Evolutionary conservation across 2,888 invertebrate genomes (phyloP).

Genomic region (Clostera curtula): DNA sequence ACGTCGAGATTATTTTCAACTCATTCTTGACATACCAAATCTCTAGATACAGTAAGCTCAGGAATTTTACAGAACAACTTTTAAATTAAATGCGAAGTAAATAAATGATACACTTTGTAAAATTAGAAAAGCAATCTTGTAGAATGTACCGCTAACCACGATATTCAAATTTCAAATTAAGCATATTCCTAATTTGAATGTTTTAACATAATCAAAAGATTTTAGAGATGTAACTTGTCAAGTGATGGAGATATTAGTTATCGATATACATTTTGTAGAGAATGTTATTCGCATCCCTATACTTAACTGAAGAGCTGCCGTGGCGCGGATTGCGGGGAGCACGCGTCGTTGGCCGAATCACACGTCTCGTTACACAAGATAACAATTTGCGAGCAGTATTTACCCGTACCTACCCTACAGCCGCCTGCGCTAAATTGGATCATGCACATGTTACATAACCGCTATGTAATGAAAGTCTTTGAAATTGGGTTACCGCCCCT

Average conservation of each 20-base stretch:
- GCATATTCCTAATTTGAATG: too few species aligned
- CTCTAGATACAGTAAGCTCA: too few species aligned
- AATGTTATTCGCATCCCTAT: slow-evolving; percentile 40
- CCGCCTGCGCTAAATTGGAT: slow-evolving; percentile 63
- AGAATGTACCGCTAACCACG: too few species aligned
- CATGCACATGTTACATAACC: slow-evolving; percentile 26
- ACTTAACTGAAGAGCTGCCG: slow-evolving; percentile 55
- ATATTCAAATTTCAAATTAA: too few species aligned
- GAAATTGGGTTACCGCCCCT: slow-evolving; percentile 22
- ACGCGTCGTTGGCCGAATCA: slow-evolving; percentile 72
- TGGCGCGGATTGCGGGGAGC: slow-evolving; percentile 49
- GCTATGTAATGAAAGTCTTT: slow-evolving; percentile 20
- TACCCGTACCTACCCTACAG: slow-evolving; percentile 47
- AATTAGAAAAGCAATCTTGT: too few species aligned
- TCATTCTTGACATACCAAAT: slow-evolving; percentile 2
- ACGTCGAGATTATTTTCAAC: slow-evolving; percentile 16
- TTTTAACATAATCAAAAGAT: too few species aligned
- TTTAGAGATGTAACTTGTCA: too few species aligned
- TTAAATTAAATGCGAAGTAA: too few species aligned
- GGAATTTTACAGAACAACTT: too few species aligned
- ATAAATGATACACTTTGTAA: too few species aligned
- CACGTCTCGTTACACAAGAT: slow-evolving; percentile 74
- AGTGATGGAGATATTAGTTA: too few species aligned
- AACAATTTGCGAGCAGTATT: slow-evolving; percentile 73
- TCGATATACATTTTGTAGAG: slow-evolving; percentile 13